A percentile compares a stretch with the other conserved stretches of the same genome.
Evolutionary conservation across 1,140 invertebrate genomes (phyloP).

Genomic region (Aradophagus sp.): DNA sequence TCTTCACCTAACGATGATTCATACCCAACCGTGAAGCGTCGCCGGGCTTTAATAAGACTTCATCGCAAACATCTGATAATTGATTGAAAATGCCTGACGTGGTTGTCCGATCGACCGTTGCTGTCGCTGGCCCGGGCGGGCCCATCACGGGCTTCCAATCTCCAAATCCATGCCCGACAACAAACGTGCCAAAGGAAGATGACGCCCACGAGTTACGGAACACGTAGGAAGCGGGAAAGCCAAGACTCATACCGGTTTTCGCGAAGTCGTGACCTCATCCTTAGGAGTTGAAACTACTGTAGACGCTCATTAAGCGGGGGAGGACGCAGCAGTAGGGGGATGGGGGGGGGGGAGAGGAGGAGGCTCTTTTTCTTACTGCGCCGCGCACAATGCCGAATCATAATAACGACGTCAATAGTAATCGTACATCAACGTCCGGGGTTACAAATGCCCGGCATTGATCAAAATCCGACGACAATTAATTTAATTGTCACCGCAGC

Average conservation of each 20-base stretch:
- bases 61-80: too few species aligned
- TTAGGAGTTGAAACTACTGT: slow-evolving; percentile 62
- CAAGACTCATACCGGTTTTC: slow-evolving; percentile 65
- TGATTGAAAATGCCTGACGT: too few species aligned
- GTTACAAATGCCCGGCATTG: slow-evolving; percentile 30
- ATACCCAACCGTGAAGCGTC: too few species aligned
- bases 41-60: too few species aligned
- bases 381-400: slow-evolving; percentile 47
- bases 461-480: slow-evolving; percentile 33
- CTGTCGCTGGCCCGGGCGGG: too few species aligned
- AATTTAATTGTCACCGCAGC: slow-evolving; percentile 28
- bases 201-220: slow-evolving; percentile 45
- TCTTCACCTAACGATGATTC: too few species aligned
- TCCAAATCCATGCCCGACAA: too few species aligned
- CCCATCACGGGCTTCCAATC: too few species aligned
- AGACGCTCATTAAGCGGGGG: slow-evolving; percentile 66
- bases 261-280: slow-evolving; percentile 64
- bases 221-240: slow-evolving; percentile 57
- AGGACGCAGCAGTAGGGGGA: too few species aligned
- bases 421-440: slow-evolving; percentile 34
- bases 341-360: too few species aligned
- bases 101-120: too few species aligned
- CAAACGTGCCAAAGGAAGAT: slow-evolving; percentile 17
- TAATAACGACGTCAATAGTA: slow-evolving; percentile 35
- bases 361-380: slow-evolving; percentile 57